Evolutionary conservation across 2,797 vertebrate genomes (phyloP).

Genomic region (Lagodon rhomboides): DNA sequence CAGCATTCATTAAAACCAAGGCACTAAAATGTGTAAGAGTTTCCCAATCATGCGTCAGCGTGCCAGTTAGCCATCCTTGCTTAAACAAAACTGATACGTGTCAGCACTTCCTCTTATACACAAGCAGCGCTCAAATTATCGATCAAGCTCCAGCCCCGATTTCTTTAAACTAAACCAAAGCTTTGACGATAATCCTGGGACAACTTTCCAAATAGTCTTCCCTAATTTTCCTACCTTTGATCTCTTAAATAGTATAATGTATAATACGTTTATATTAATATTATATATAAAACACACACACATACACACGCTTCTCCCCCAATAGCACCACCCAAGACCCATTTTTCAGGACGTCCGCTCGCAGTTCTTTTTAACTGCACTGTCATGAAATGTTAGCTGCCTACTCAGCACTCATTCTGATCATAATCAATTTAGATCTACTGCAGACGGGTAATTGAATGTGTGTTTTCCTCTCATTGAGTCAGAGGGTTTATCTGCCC

Average conservation of each 20-base stretch:
- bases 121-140: neutral
- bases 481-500: slow-evolving; percentile 46
- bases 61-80: neutral
- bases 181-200: neutral
- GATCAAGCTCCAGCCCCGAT: neutral
- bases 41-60: neutral
- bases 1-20: slow-evolving; percentile 21
- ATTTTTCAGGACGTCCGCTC: slow-evolving; percentile 41
- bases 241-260: neutral
- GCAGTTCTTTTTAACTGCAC: slow-evolving; percentile 68
- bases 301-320: slow-evolving; percentile 13
- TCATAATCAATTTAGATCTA: slow-evolving; percentile 75
- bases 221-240: neutral
- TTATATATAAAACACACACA: neutral
- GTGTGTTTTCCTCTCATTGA: slow-evolving; percentile 46
- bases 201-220: neutral
- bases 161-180: slow-evolving; percentile 15
- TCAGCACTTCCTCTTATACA: neutral
- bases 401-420: slow-evolving; percentile 75
- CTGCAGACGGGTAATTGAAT: slow-evolving; percentile 72
- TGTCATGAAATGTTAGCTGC: slow-evolving; percentile 73
- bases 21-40: slow-evolving; percentile 7
- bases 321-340: slow-evolving; percentile 21
- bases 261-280: no score
- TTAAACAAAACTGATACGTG: slow-evolving; percentile 3